These are phyloP conservation scores for Alosa alosa DNA, from an alignment of 2,113 vertebrate species.

Conservation along the genomic window DNA sequence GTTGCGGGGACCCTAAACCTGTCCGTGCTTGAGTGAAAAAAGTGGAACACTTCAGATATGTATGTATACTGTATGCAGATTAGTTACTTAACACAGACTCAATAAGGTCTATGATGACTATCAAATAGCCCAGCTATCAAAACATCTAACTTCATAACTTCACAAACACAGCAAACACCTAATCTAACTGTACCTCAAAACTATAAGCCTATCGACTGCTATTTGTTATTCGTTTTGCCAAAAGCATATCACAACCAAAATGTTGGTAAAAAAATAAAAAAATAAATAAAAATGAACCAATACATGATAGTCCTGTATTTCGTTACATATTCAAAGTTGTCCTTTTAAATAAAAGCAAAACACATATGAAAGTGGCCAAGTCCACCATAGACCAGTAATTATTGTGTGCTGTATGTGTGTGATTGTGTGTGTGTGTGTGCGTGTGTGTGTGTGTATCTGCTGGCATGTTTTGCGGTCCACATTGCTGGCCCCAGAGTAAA, in stretches of 20 bases:
- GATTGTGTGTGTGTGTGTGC: constrained; percentile 1
- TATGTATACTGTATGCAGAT: background rate
- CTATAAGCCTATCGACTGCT: background rate
- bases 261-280: background rate
- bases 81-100: background rate
- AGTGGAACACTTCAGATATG: background rate
- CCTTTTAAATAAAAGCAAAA: too few relatives aligned
- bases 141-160: background rate
- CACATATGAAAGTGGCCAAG: too few relatives aligned
- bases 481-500: background rate
- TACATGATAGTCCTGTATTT: background rate
- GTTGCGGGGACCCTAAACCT: background rate
- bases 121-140: background rate
- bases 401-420: background rate
- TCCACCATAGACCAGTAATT: background rate
- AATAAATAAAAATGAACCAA: too few relatives aligned
- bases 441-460: constrained; percentile 10
- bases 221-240: background rate
- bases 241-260: background rate
- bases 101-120: background rate
- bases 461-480: background rate
- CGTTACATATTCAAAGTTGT: background rate
- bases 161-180: background rate
- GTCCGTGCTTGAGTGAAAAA: background rate
- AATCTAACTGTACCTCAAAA: too few relatives aligned